These are phyloP conservation scores for Antheraea assamensis DNA, from an alignment of 2,888 invertebrate genomes.

Conservation along the genomic window DNA sequence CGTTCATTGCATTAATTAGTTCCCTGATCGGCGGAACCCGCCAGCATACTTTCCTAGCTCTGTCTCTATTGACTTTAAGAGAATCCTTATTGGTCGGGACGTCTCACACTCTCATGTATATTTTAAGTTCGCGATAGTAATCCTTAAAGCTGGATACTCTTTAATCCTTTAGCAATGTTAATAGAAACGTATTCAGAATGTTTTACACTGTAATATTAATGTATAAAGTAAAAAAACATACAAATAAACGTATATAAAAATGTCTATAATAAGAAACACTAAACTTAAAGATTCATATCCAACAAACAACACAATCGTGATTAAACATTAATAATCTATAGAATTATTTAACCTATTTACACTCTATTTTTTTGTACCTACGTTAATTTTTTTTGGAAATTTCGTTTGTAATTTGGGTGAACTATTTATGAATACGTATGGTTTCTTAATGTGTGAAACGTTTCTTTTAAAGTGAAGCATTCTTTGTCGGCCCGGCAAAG, in stretches of 20 bases:
- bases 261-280: too few relatives aligned
- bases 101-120: conserved; percentile 63
- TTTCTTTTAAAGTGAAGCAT: conserved; percentile 52
- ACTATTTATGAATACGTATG: conserved; percentile 41
- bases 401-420: conserved; percentile 20
- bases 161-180: conserved; percentile 69
- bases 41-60: conserved; percentile 61
- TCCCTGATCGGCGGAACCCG: conserved; percentile 60
- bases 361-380: conserved; percentile 22
- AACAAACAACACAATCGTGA: too few relatives aligned
- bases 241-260: too few relatives aligned
- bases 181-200: conserved; percentile 56
- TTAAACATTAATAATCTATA: background rate
- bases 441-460: conserved; percentile 59
- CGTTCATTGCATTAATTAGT: conserved; percentile 80
- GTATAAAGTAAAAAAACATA: too few relatives aligned
- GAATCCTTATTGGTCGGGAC: conserved; percentile 58
- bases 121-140: conserved; percentile 57
- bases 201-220: conserved; percentile 36
- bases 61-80: conserved; percentile 45
- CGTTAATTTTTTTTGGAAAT: conserved; percentile 16
- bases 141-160: conserved; percentile 41
- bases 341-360: background rate
- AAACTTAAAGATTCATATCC: too few relatives aligned
- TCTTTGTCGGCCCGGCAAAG: conserved; percentile 36